Percentiles rank a stretch among this genome's conserved stretches.
phyloP scores from a whole-genome alignment of 1,140 invertebrate genomes.

The Euura lappo region DNA sequence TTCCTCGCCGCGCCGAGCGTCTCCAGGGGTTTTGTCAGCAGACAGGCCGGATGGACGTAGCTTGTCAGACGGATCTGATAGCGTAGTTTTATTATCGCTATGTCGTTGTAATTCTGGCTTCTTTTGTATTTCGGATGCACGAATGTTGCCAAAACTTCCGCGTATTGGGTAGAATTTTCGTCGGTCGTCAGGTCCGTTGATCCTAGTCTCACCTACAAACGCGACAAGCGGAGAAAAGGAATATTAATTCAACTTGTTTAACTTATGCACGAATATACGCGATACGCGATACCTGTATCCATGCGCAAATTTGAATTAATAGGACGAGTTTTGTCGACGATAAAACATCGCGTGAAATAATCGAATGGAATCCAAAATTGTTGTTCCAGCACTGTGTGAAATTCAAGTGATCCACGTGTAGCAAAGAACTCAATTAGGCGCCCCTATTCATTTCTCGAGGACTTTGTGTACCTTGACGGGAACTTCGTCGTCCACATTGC shows the following conservation, averaged over 20 bases:
- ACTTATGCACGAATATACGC: too few species aligned
- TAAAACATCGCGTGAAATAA: too few species aligned
- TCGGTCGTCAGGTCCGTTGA: constrained; percentile 37
- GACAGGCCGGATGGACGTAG: constrained; percentile 56
- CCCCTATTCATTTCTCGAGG: too few species aligned
- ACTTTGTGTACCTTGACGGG: constrained; percentile 41
- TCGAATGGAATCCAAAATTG: too few species aligned
- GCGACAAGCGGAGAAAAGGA: too few species aligned
- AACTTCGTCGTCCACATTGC: constrained; percentile 42
- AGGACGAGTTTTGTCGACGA: too few species aligned
- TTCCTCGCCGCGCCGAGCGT: constrained; percentile 27
- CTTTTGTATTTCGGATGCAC: constrained; percentile 54
- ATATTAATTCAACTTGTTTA: too few species aligned
- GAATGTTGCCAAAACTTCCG: constrained; percentile 40
- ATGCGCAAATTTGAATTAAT: too few species aligned
- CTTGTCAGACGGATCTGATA: constrained; percentile 35
- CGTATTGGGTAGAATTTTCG: constrained; percentile 36
- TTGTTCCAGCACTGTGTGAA: too few species aligned
- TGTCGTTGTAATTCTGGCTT: constrained; percentile 57
- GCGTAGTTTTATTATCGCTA: constrained; percentile 58
- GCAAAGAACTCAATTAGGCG: too few species aligned
- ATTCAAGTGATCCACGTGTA: too few species aligned
- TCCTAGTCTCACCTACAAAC: constrained; percentile 48
- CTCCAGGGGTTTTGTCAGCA: constrained; percentile 45
- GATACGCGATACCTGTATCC: too few species aligned